Conservation (phyloP, 1,140 invertebrate species). For the Eulimnadia texana region DNA sequence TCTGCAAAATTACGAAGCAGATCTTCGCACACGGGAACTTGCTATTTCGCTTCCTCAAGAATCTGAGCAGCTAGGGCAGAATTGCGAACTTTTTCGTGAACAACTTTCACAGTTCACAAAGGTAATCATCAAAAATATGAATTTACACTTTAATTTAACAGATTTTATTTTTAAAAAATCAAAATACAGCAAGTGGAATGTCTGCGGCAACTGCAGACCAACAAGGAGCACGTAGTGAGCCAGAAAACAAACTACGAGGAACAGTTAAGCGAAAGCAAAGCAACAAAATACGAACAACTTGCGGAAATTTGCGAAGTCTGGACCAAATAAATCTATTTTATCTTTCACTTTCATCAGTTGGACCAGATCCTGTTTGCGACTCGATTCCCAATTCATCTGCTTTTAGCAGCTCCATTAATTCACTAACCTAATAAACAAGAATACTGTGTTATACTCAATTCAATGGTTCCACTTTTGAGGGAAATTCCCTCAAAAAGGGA, state of each 20-base stretch:
- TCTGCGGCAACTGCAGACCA: neutral
- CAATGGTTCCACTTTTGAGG: too few relatives aligned
- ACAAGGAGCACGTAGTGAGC: neutral
- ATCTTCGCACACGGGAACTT: neutral
- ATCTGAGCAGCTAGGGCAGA: neutral
- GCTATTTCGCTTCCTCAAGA: neutral
- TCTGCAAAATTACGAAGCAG: neutral
- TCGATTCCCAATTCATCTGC: too few relatives aligned
- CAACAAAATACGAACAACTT: neutral
- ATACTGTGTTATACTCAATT: too few relatives aligned
- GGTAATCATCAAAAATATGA: too few relatives aligned
- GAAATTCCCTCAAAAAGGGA: too few relatives aligned
- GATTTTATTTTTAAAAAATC: too few relatives aligned
- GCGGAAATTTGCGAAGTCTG: neutral
- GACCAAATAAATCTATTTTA: neutral
- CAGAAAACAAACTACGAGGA: neutral
- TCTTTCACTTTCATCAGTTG: too few relatives aligned
- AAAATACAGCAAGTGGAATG: neutral
- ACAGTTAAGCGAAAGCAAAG: neutral
- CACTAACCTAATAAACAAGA: too few relatives aligned
- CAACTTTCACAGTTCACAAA: too few relatives aligned
- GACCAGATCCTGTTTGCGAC: too few relatives aligned
- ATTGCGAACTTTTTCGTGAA: neutral
- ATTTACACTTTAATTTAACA: too few relatives aligned
- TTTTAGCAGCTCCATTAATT: too few relatives aligned